These are phyloP conservation scores for Pocota personata DNA, from an alignment of 2,888 invertebrate genomes.

Conservation along the genomic window DNA sequence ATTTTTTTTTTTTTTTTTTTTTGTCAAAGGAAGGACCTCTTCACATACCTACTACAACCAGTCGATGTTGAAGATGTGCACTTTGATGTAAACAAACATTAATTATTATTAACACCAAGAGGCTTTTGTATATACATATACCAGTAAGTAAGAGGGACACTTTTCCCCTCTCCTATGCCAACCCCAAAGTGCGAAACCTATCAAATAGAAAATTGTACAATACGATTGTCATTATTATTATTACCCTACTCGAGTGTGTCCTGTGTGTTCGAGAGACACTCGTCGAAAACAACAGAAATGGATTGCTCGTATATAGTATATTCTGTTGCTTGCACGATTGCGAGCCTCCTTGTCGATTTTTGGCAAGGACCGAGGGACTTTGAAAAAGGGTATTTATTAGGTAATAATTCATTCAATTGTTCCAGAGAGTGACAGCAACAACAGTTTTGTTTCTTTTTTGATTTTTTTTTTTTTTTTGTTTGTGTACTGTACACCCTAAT, in stretches of 20 bases:
- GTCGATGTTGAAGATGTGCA: constrained; percentile 43
- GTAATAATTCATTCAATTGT: constrained; percentile 67
- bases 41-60: constrained; percentile 12
- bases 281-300: background rate
- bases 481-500: background rate
- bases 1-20: constrained; percentile 30
- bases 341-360: constrained; percentile 47
- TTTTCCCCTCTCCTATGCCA: background rate
- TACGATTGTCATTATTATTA: constrained; percentile 51
- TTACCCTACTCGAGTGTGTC: constrained; percentile 13
- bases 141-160: background rate
- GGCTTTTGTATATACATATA: background rate
- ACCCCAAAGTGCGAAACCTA: constrained; percentile 1
- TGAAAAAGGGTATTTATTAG: constrained; percentile 52
- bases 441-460: background rate
- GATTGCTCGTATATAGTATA: background rate
- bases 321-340: constrained; percentile 9
- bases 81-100: constrained; percentile 66
- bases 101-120: constrained; percentile 48
- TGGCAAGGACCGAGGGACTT: background rate
- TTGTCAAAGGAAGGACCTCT: constrained; percentile 10
- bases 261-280: constrained; percentile 14
- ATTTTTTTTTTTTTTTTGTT: constrained; percentile 4
- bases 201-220: constrained; percentile 55
- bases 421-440: constrained; percentile 43